Conservation (phyloP, 2,888 invertebrate species). For the Standfussiana lucernea region DNA sequence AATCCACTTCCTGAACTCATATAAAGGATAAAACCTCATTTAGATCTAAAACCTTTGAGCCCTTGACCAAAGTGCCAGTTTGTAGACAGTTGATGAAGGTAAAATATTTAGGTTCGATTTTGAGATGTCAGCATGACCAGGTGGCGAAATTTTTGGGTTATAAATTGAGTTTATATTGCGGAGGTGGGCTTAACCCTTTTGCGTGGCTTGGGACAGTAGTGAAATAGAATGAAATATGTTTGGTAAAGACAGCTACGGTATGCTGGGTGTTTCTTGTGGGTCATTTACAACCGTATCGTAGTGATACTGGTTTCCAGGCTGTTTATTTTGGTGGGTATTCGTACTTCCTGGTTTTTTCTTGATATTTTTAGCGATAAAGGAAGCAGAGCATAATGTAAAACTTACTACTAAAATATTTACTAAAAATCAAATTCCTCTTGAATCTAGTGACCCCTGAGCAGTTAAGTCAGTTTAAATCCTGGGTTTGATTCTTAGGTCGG, state of each 20-base stretch:
- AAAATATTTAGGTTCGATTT: constrained; percentile 34
- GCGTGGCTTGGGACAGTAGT: neutral
- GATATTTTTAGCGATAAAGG: no score
- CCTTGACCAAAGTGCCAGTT: constrained; percentile 8
- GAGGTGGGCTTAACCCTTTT: constrained; percentile 19
- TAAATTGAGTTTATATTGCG: constrained; percentile 23
- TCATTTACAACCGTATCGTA: neutral
- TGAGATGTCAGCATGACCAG: constrained; percentile 19
- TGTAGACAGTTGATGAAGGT: constrained; percentile 42
- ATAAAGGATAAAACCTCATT: constrained; percentile 36
- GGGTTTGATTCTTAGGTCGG: no score
- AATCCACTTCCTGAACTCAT: constrained; percentile 17
- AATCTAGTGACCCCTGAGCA: no score
- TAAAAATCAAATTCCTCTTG: no score
- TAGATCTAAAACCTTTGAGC: constrained; percentile 27
- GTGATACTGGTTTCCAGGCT: neutral
- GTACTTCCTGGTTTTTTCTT: neutral
- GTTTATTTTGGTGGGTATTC: neutral
- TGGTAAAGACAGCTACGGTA: neutral
- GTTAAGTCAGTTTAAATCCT: no score
- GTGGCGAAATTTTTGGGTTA: constrained; percentile 24
- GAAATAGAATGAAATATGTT: constrained; percentile 18
- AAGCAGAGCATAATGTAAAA: no score
- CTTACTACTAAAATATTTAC: no score
- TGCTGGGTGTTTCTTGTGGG: neutral